These are phyloP conservation scores for Formicarius rufipectus DNA, from an alignment of 2,113 vertebrate genomes.

Conservation along the genomic window DNA sequence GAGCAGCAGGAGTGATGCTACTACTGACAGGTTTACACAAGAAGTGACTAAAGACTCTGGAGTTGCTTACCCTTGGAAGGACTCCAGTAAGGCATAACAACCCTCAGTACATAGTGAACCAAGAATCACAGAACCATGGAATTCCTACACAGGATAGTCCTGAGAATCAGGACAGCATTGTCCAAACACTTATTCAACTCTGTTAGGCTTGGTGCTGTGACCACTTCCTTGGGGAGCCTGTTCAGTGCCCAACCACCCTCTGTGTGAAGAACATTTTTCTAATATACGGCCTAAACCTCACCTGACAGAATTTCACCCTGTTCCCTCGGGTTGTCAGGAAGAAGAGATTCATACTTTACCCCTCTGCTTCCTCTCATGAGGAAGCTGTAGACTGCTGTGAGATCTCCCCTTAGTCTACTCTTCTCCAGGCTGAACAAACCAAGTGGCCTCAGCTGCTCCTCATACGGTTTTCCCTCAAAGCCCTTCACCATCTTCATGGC, in stretches of 20 bases:
- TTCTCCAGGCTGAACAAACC: not conserved
- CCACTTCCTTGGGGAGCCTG: not conserved
- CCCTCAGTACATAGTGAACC: not conserved
- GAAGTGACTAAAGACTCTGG: not conserved
- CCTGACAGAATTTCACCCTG: not conserved
- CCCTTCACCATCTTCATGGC: not conserved
- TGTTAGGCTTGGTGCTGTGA: not conserved
- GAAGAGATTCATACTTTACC: not conserved
- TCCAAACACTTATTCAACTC: not conserved
- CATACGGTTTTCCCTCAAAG: not conserved
- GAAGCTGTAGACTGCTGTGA: not conserved
- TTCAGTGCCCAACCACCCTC: not conserved
- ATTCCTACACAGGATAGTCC: not conserved
- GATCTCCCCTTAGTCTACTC: not conserved
- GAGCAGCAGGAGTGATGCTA: not conserved
- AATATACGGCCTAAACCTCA: not conserved
- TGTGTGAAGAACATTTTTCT: not conserved
- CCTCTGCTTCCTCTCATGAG: not conserved
- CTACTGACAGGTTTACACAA: not conserved
- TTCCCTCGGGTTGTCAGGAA: not conserved
- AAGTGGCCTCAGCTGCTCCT: not conserved
- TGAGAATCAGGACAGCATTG: not conserved
- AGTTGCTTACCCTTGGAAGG: not conserved
- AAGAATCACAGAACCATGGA: not conserved
- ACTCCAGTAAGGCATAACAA: not conserved